These are phyloP conservation scores for Flexamia atlantica DNA, from an alignment of 2,888 invertebrate species.

Conservation along the genomic window DNA sequence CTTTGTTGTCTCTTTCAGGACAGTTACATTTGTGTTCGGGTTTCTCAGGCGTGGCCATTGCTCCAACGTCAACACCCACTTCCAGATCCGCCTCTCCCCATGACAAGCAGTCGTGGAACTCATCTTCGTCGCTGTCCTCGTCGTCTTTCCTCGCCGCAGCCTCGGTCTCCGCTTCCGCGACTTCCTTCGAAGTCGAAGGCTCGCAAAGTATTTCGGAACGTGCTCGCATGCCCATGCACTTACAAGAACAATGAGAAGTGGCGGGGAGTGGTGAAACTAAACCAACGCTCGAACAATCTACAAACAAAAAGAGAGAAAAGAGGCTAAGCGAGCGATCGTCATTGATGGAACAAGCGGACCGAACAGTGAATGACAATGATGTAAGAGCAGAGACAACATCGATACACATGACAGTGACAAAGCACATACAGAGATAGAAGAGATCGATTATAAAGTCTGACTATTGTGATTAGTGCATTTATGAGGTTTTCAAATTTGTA, in stretches of 20 bases:
- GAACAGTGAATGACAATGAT: slow-evolving; percentile 41
- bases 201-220: slow-evolving; percentile 46
- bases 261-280: slow-evolving; percentile 63
- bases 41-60: slow-evolving; percentile 8
- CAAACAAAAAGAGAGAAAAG: slow-evolving; percentile 65
- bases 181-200: slow-evolving; percentile 11
- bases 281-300: slow-evolving; percentile 65
- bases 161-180: not conserved
- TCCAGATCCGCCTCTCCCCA: slow-evolving; percentile 62
- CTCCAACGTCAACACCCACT: slow-evolving; percentile 61
- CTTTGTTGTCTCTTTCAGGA: not conserved
- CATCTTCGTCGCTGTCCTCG: slow-evolving; percentile 62
- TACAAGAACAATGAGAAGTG: slow-evolving; percentile 63
- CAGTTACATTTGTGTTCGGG: slow-evolving; percentile 34
- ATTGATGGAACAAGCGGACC: slow-evolving; percentile 43
- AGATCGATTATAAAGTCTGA: not conserved
- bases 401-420: slow-evolving; percentile 40
- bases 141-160: slow-evolving; percentile 36
- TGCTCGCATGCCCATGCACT: slow-evolving; percentile 65
- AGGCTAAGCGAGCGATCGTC: slow-evolving; percentile 59
- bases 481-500: too few relatives aligned
- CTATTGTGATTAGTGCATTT: not conserved
- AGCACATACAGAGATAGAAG: slow-evolving; percentile 20
- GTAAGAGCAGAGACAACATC: slow-evolving; percentile 23
- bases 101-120: slow-evolving; percentile 63